Evolutionary conservation across 2,888 invertebrate species (phyloP), one percentile per base, ranked within the genome.

Genomic region (Chaetoderma sp.): DNA sequence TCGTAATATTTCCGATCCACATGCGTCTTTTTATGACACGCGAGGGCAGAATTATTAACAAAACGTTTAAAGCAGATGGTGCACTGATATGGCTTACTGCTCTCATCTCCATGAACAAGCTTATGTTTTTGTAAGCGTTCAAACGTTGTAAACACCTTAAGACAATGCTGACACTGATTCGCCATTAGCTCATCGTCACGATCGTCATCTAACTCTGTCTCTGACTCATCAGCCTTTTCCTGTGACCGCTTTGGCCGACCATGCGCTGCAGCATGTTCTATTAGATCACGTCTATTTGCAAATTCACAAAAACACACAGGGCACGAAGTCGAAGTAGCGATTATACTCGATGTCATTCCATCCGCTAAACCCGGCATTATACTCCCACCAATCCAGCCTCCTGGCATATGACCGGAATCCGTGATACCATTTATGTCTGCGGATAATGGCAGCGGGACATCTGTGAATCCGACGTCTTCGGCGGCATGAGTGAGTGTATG

Each of bases 21-120:
- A 75, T 93, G 93, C 4, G 90, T 91, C 86, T 92, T 92, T 65
- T 91, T 83, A 82, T 93, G 93, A 74, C 92, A 91, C 1, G 91
- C 89, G 25, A 93, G 86, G 2, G 93, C 92, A 0, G 92, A 91
- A 79, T 91, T 91, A 74, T 91, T 93, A 78, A 92, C 88, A 83
- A 93, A 92, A 77, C 81, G 72, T 42, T 81, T 81, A 39, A 61
- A 70, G 66, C 82, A 81, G 23, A 78, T 72, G 42, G 89, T 87
- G 81, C 93, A 93, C 79, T 91, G 89, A 67, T 91, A 85, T 16
- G 92, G 91, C 83, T 92, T 92, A n/a, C 89, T 87, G 1, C 77
- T 77, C 70, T 92, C 91, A 47, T 81, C 80, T 6, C 90, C 90
- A 79, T 93, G 92, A 25, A 90, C 90, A 72, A 90, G 82, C 87